Conservation (phyloP, 1,140 invertebrate species). For the Drosophila kanapiae region DNA sequence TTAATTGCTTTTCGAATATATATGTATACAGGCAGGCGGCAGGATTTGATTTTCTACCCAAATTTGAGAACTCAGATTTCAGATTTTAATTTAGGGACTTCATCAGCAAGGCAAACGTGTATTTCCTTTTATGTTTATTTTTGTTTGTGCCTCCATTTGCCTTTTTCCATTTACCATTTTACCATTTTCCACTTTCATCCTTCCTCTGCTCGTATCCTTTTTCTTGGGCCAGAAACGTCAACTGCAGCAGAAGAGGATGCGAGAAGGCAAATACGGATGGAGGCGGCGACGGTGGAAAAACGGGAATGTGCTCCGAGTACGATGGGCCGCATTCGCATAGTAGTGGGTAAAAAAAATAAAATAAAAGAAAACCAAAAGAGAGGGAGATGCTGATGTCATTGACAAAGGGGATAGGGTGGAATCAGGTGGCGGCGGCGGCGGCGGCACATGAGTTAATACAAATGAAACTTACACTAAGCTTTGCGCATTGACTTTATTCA, state of each 20-base stretch:
- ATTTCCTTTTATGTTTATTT: conserved; percentile 51
- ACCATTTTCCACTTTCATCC: conserved; percentile 7
- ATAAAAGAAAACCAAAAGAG: background rate
- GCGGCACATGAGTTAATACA: conserved; percentile 47
- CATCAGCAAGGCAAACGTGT: conserved; percentile 11
- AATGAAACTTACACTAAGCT: conserved; percentile 45
- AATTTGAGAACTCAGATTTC: conserved; percentile 14
- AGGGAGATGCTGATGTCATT: conserved; percentile 48
- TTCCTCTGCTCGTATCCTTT: conserved; percentile 27
- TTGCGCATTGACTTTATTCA: conserved; percentile 16
- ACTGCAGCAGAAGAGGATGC: conserved; percentile 46
- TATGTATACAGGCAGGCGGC: background rate
- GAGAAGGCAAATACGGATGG: conserved; percentile 8
- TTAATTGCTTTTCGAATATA: conserved; percentile 27
- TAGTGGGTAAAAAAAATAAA: background rate
- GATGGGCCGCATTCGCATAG: conserved; percentile 20
- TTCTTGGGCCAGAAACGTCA: conserved; percentile 49
- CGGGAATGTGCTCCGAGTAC: conserved; percentile 21
- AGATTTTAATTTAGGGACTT: conserved; percentile 36
- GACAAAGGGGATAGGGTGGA: conserved; percentile 17
- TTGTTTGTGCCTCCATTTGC: conserved; percentile 21
- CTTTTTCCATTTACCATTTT: conserved; percentile 12
- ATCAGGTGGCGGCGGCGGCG: conserved; percentile 30
- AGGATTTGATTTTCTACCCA: conserved; percentile 9
- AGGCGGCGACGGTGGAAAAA: conserved; percentile 1